A percentile compares a stretch with the other conserved stretches of the same genome.
These are phyloP conservation scores for Monopterus albus DNA, from an alignment of 2,113 vertebrate species.

Conservation along the genomic window DNA sequence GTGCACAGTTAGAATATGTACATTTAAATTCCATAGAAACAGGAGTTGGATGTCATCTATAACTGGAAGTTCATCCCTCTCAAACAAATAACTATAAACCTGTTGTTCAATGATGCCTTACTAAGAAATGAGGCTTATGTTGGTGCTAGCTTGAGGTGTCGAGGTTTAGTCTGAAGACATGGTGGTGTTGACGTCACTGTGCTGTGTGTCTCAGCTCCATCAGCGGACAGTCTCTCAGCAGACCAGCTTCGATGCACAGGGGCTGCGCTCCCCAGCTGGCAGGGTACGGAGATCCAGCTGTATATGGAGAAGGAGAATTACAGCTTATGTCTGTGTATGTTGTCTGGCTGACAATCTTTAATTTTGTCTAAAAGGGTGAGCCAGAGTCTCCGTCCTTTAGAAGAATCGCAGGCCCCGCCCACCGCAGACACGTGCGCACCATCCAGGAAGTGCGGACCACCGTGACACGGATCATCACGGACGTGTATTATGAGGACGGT, in stretches of 20 bases:
- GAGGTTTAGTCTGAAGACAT: background rate
- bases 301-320: background rate
- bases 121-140: background rate
- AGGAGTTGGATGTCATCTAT: no score
- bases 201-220: conserved; percentile 47
- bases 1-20: background rate
- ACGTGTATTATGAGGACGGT: conserved; percentile 93
- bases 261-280: conserved; percentile 58
- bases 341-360: background rate
- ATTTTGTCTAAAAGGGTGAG: conserved; percentile 60
- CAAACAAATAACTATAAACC: no score
- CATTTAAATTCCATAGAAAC: background rate
- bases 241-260: conserved; percentile 72
- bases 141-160: background rate
- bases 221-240: conserved; percentile 78
- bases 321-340: fast-evolving
- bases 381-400: conserved; percentile 77
- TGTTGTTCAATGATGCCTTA: no score
- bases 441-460: conserved; percentile 94
- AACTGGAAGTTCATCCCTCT: no score
- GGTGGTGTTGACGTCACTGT: conserved; percentile 3
- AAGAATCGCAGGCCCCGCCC: conserved; percentile 76
- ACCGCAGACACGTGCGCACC: conserved; percentile 90
- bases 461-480: conserved; percentile 92
- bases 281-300: conserved; percentile 58